A percentile compares a stretch with the other conserved stretches of the same genome.
Conservation (phyloP, 2,888 invertebrate genomes). For the Lepas anatifera region DNA sequence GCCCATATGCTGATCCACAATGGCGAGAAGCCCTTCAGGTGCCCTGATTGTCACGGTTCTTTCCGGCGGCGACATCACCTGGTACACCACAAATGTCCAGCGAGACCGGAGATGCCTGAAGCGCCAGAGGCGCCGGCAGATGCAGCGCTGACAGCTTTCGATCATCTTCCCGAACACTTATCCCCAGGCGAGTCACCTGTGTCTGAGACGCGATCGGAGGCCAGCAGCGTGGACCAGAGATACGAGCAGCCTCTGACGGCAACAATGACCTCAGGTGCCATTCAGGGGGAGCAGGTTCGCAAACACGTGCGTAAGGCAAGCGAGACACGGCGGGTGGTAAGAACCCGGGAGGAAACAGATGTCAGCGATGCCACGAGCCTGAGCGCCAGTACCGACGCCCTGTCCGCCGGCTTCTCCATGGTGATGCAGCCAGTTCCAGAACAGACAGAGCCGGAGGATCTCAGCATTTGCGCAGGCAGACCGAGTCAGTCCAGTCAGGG, state of each 20-base stretch:
- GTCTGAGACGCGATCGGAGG: conserved; percentile 8
- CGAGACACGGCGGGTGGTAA: conserved; percentile 31
- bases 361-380: no score
- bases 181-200: conserved; percentile 25
- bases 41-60: conserved; percentile 60
- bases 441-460: conserved; percentile 83
- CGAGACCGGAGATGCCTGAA: conserved; percentile 27
- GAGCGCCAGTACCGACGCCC: conserved; percentile 7
- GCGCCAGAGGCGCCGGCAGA: conserved; percentile 28
- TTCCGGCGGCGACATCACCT: conserved; percentile 77
- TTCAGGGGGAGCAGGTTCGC: conserved; percentile 31
- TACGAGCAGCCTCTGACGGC: no score
- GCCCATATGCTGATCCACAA: conserved; percentile 80
- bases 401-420: no score
- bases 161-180: no score
- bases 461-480: conserved; percentile 31
- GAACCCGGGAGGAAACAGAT: conserved; percentile 16
- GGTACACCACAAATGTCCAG: conserved; percentile 67
- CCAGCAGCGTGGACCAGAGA: neutral
- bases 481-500: neutral
- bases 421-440: no score
- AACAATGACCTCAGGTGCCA: conserved; percentile 31
- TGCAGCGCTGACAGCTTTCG: conserved; percentile 33
- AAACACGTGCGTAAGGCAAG: conserved; percentile 36
- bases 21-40: conserved; percentile 78